These are phyloP conservation scores for Nasonia longicornis DNA, from an alignment of 1,140 invertebrate species.

Conservation along the genomic window DNA sequence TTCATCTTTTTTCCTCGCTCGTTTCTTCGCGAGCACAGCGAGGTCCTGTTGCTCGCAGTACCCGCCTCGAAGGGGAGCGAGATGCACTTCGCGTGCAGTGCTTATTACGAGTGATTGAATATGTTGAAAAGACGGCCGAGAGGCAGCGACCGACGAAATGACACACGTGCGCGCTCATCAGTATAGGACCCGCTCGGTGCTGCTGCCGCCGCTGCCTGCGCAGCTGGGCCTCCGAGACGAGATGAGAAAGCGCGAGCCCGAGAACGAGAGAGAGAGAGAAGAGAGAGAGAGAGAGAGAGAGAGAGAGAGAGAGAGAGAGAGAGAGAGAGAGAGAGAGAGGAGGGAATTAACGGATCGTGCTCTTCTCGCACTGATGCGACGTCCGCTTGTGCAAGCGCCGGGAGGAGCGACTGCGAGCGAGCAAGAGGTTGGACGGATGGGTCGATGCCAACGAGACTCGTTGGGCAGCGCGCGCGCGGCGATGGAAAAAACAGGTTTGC, in stretches of 20 bases:
- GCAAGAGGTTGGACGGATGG: neutral
- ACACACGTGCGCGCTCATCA: constrained; percentile 32
- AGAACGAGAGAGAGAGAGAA: neutral
- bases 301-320: neutral
- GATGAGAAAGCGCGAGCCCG: neutral
- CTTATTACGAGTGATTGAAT: constrained; percentile 45
- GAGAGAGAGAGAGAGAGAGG: neutral
- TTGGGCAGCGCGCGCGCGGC: constrained; percentile 1
- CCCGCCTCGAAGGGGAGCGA: neutral
- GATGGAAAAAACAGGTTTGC: constrained; percentile 45
- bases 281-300: neutral
- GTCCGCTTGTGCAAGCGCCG: neutral
- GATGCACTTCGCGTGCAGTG: neutral
- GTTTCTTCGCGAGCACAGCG: neutral
- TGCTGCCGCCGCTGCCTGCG: neutral
- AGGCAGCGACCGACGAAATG: constrained; percentile 19
- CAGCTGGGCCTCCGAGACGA: neutral
- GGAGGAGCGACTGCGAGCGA: constrained; percentile 12
- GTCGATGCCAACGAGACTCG: constrained; percentile 18
- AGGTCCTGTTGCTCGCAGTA: neutral
- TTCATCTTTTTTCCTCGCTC: constrained; percentile 19
- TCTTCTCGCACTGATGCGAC: neutral
- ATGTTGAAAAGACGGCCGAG: constrained; percentile 30
- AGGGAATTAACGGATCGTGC: constrained; percentile 33
- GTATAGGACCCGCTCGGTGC: neutral